Conservation (phyloP, 1,140 invertebrate genomes). For the Psilanteris sp. region DNA sequence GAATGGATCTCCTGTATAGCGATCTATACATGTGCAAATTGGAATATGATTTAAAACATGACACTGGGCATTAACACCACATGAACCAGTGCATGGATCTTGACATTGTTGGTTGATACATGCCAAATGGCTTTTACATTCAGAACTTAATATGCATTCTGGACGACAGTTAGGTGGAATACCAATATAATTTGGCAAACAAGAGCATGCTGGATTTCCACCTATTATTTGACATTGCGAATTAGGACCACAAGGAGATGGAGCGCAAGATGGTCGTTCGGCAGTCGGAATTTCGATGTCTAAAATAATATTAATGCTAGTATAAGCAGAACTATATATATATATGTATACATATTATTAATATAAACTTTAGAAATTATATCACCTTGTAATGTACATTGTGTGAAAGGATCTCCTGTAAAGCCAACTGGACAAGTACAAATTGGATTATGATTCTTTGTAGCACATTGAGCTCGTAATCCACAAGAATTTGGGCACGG, state of each 20-base stretch:
- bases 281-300: slow-evolving; percentile 77
- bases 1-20: slow-evolving; percentile 88
- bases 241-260: slow-evolving; percentile 40
- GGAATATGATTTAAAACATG: slow-evolving; percentile 87
- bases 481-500: slow-evolving; percentile 83
- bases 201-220: slow-evolving; percentile 38
- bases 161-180: slow-evolving; percentile 84
- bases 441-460: slow-evolving; percentile 82
- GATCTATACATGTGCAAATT: slow-evolving; percentile 86
- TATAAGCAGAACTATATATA: too few relatives aligned
- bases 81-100: slow-evolving; percentile 88
- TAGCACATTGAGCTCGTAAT: slow-evolving; percentile 79
- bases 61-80: slow-evolving; percentile 87
- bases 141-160: slow-evolving; percentile 86
- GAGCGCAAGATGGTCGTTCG: slow-evolving; percentile 81
- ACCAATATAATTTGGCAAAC: slow-evolving; percentile 38
- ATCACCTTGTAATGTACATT: slow-evolving; percentile 80
- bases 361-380: too few relatives aligned
- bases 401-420: slow-evolving; percentile 87
- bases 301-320: neutral
- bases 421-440: slow-evolving; percentile 87
- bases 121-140: slow-evolving; percentile 85
- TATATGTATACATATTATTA: too few relatives aligned
- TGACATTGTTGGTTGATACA: slow-evolving; percentile 87
- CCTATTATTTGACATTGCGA: slow-evolving; percentile 40